Base-by-base conservation (phyloP, 2,113 vertebrate genomes). In the Lasiurus borealis region DNA sequence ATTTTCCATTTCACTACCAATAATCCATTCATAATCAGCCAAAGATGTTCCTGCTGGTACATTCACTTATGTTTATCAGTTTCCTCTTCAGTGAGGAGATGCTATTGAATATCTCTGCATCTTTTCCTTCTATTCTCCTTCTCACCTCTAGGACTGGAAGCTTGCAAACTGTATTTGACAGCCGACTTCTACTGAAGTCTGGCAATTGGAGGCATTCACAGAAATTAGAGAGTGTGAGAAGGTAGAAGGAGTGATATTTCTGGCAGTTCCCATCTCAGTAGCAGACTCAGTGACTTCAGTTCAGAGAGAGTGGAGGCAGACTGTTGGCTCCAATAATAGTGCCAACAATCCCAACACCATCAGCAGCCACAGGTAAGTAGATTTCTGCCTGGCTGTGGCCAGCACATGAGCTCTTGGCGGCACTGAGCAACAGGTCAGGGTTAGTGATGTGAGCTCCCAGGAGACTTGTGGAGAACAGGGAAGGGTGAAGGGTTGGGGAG, bases 261-360 rank as follows among this genome's bases (percentile, higher is more conserved):
- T 34, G n/a, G 40, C 6, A 36, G 69, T 8, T 18, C 9, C 8
- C 91, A 8, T 36, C 44, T 44, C 44, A 76, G 50, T 31, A 85
- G 34, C 19, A 81, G 77, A 34, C 46, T 27, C 40, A 11, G 13
- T 2, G 31, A 27, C 16, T 73, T 25, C 6, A 72, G 69, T 14
- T 68, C 52, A 21, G 40, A 34, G 36, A 50, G 4, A 46, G 36
- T 8, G 31, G 44, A 85, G 50, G 50, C 29, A 40, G 78, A 50
- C n/a, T 21, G 12, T 4, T 0, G 0, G 7, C 25, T 46, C n/a
- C 52, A 27, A 2, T 1, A 13, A 2, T 0, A 0, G 1, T 18
- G 57, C 18, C 18, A 25, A 10, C 0, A 19, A 8, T 3, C 9
- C n/a, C 21, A n/a, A 27, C 6, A n/a, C 68, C 16, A 12, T 11